Conservation (phyloP, 2,113 vertebrate genomes). For the Melanerpes aurifrons region DNA sequence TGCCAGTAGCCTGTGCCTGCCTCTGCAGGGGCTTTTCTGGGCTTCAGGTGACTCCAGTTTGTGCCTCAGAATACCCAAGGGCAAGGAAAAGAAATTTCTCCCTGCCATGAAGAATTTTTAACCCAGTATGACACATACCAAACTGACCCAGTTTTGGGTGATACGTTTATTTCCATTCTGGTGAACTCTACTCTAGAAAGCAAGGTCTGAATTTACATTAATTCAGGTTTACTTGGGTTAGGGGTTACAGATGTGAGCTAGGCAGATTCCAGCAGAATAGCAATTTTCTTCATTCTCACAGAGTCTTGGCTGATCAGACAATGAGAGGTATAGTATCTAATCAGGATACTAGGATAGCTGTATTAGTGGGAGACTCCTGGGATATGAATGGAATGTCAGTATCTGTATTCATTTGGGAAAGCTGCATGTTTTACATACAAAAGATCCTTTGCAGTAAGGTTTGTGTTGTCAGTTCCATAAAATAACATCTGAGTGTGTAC, state of each 20-base stretch:
- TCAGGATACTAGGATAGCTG: background rate
- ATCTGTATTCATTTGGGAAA: background rate
- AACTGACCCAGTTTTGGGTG: background rate
- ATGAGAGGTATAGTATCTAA: constrained; percentile 5
- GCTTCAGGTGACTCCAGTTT: background rate
- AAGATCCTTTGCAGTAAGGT: background rate
- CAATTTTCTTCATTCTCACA: background rate
- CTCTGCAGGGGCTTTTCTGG: background rate
- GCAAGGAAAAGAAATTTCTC: background rate
- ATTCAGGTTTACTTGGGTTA: background rate
- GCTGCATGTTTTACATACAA: background rate
- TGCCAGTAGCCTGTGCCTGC: background rate
- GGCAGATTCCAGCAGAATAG: background rate
- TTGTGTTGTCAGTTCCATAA: background rate
- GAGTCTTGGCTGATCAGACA: background rate
- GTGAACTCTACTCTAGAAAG: background rate
- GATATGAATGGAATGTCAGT: background rate
- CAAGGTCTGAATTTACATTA: background rate
- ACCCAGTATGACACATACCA: background rate
- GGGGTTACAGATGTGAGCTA: background rate
- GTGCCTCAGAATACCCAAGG: background rate
- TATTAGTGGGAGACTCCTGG: background rate
- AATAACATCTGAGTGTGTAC: background rate
- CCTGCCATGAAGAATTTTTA: rapidly evolving
- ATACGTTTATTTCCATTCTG: background rate